Base-by-base conservation (phyloP, 92 coral and sea anemone genomes). In the Ricordea florida region DNA sequence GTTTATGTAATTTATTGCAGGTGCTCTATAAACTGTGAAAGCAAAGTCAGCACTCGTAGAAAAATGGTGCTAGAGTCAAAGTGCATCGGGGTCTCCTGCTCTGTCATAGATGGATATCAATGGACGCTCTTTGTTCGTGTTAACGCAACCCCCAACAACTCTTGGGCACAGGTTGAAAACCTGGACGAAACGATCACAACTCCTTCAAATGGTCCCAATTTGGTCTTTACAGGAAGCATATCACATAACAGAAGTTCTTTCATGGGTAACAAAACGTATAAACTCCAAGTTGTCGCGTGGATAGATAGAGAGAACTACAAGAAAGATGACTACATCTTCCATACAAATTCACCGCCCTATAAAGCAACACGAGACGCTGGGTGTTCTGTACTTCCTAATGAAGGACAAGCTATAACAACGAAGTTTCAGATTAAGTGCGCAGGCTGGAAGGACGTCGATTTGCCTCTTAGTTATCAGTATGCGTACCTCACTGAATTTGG, bases 401-500 rank as follows among this genome's bases (percentile, higher is more conserved):
- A 2, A 13, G 97, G 97, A 7, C 35, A 42, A 31, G 93, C 97
- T 5, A 69, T 87, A 37, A 62, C 74, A 14, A 91, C 93, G 3
- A 75, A 79, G 73, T 91, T 73, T 34, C 28, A 14, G 11, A 76
- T 91, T 26, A 15, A 36, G 8, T 91, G 97, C 26, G 26, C 27
- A 15, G 88, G 79, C 21, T 91, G 71, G 71, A 28, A 41, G 6
- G 97, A 91, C 49, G 64, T 15, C 4, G 97, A 91, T 34, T 34
- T 58, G 49, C 97, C 97, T 6, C 79, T 91, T 16, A 55, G 59
- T 34, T 91, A 83, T 49, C 80, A 73, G 47, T 73, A 42, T 53
- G 57, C 90, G 1, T 87, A 87, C 48, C 85, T 83, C 62, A 87
- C 93, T 20, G 70, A 50, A 29, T 76, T 73, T 38, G 97, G 97